Evolutionary conservation across 2,888 invertebrate genomes (phyloP), one percentile per base, ranked within the genome.

Genomic region (Willowsia nigromaculata): DNA sequence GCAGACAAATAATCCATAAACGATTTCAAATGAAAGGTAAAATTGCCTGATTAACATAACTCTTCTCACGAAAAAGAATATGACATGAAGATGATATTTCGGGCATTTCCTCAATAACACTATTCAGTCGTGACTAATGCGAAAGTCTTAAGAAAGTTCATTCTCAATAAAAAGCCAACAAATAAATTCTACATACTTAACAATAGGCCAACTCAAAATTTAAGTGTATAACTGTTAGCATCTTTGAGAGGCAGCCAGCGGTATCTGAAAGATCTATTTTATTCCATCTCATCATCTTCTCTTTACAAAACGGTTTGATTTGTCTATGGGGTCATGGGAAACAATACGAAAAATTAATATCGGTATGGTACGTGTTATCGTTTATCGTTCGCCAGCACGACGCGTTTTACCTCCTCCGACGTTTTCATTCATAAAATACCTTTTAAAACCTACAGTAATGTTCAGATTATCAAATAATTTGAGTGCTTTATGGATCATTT

Each of bases 1-100:
- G 78, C 65, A 88, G 65, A 88, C 88, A 88, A 88, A 88, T 88
- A 65, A 88, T 88, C 65, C 13, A 33, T 76, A 88, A 88, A 88
- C 33, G 82, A 76, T 43, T 83, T 83, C 33, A 78, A 53, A 83
- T 59, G 83, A 88, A 83, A 78, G 53, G 83, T 18, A 47, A 83
- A 87, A 88, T 76, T 76, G 83, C 59, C 65, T 88, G 62, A 83
- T 88, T 88, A 88, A 33, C 76, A 65, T 68, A 86, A 27, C 78
- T 47, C 85, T 85, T 40, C 25, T 59, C 22, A 74, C 18, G 40
- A 3, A 85, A 84, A 71, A 40, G 40, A 71, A 43, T 43, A 71
- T 40, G 43, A 43, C 56, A 59, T 40, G 15, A 78, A 30, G 25
- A 78, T 50, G 53, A 18, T 78, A 78, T 71, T 43, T 78, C 53